Percentiles rank a stretch among this genome's conserved stretches.
phyloP scores from a whole-genome alignment of 2,113 vertebrate species.

The Pangasianodon hypophthalmus region DNA sequence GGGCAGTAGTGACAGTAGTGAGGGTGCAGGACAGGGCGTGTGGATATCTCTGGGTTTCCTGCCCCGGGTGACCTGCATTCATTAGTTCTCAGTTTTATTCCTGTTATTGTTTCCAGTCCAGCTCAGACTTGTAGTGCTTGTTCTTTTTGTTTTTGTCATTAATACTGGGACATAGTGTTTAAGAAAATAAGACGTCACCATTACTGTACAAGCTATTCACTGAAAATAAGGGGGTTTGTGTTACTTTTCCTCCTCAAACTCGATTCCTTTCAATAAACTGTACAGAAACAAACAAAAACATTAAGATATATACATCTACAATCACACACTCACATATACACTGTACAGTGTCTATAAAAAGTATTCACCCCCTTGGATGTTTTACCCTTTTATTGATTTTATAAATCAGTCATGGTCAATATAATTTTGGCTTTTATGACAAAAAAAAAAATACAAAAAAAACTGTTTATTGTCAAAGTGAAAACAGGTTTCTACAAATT shows the following conservation, averaged over 20 bases:
- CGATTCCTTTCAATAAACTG: not conserved
- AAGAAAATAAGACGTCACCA: not conserved
- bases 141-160: conserved; percentile 1
- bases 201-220: not conserved
- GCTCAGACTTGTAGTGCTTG: conserved; percentile 44
- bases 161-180: conserved; percentile 21
- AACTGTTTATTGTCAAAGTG: no score
- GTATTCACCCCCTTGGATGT: no score
- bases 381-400: no score
- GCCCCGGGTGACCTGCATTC: conserved; percentile 60
- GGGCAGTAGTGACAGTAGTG: conserved; percentile 35
- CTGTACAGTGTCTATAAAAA: not conserved
- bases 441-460: no score
- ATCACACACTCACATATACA: not conserved
- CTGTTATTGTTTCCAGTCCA: conserved; percentile 63
- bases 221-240: not conserved
- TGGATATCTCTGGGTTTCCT: conserved; percentile 60
- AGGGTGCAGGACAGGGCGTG: conserved; percentile 28
- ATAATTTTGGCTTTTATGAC: no score
- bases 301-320: not conserved
- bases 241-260: not conserved
- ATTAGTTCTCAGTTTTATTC: conserved; percentile 63
- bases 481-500: no score
- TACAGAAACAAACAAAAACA: not conserved
- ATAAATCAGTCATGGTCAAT: no score